These are phyloP conservation scores for Brenthis hecate DNA, from an alignment of 2,888 invertebrate genomes.

Conservation along the genomic window DNA sequence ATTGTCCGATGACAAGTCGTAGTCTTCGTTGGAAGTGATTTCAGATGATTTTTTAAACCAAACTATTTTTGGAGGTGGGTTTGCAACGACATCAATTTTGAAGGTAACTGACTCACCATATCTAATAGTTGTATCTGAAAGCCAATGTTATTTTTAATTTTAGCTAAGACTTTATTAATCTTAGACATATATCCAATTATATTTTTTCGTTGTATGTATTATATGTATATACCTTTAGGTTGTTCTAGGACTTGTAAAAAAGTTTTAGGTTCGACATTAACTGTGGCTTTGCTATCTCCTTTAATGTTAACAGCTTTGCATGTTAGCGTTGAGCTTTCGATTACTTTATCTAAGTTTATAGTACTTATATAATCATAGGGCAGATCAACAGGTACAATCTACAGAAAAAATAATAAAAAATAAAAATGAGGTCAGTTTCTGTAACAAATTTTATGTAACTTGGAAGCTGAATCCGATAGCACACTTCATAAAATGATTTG, in stretches of 20 bases:
- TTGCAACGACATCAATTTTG: conserved; percentile 49
- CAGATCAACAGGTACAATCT: conserved; percentile 45
- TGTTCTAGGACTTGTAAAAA: conserved; percentile 42
- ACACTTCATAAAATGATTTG: too few relatives aligned
- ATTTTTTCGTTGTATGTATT: too few relatives aligned
- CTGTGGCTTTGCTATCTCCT: conserved; percentile 39
- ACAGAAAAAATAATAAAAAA: not conserved
- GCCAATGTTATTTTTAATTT: not conserved
- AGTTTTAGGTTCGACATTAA: conserved; percentile 43
- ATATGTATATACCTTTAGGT: conserved; percentile 24
- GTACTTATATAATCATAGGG: conserved; percentile 56
- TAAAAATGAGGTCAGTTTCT: not conserved
- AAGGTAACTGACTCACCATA: conserved; percentile 45
- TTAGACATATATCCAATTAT: too few relatives aligned
- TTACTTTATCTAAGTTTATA: conserved; percentile 48
- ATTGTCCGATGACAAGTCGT: conserved; percentile 45
- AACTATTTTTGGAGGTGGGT: conserved; percentile 48
- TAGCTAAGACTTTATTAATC: too few relatives aligned
- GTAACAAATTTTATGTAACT: too few relatives aligned
- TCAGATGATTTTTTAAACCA: conserved; percentile 48
- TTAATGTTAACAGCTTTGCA: conserved; percentile 53
- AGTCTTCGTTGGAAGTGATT: conserved; percentile 39
- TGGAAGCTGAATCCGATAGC: too few relatives aligned
- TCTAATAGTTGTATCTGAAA: conserved; percentile 48
- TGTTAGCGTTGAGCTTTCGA: conserved; percentile 47